Evolutionary conservation across 2,888 invertebrate genomes (phyloP).

Genomic region (Heteromurus nitidus): DNA sequence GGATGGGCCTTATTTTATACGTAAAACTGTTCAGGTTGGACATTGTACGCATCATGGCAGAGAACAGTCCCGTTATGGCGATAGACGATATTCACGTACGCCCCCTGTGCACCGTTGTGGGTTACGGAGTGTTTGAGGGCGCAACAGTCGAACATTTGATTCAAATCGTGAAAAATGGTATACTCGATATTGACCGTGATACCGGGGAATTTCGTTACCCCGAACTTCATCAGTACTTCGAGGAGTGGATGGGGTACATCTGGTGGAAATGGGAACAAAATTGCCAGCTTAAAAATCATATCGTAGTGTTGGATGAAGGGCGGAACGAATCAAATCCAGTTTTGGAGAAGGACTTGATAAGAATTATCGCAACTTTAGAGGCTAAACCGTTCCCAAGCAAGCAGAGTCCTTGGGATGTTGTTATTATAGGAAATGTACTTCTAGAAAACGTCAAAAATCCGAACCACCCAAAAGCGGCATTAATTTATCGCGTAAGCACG

Average conservation of each 20-base stretch:
- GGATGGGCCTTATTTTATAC: slow-evolving; percentile 59
- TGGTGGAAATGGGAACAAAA: slow-evolving; percentile 69
- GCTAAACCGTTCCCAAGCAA: slow-evolving; percentile 56
- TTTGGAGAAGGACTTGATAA: slow-evolving; percentile 61
- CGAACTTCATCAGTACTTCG: slow-evolving; percentile 63
- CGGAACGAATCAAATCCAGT: slow-evolving; percentile 30
- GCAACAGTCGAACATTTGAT: slow-evolving; percentile 52
- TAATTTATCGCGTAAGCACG: slow-evolving; percentile 63
- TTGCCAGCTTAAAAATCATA: slow-evolving; percentile 54
- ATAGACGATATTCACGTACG: slow-evolving; percentile 69
- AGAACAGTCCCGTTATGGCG: slow-evolving; percentile 71
- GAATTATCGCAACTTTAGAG: slow-evolving; percentile 63
- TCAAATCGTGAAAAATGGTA: slow-evolving; percentile 56
- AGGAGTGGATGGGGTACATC: slow-evolving; percentile 66
- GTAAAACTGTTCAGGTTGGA: slow-evolving; percentile 67
- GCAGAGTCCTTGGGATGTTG: slow-evolving; percentile 66
- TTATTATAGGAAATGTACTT: slow-evolving; percentile 56
- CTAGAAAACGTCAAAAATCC: slow-evolving; percentile 52
- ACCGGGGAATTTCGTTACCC: slow-evolving; percentile 52
- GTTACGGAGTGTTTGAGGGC: slow-evolving; percentile 70
- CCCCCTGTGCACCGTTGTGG: slow-evolving; percentile 71
- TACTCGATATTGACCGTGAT: slow-evolving; percentile 35
- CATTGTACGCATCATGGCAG: slow-evolving; percentile 68
- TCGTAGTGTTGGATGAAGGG: slow-evolving; percentile 62
- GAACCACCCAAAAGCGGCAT: slow-evolving; percentile 48